Base-by-base conservation (phyloP, 2,888 invertebrate genomes). In the Acrocera orbiculus region DNA sequence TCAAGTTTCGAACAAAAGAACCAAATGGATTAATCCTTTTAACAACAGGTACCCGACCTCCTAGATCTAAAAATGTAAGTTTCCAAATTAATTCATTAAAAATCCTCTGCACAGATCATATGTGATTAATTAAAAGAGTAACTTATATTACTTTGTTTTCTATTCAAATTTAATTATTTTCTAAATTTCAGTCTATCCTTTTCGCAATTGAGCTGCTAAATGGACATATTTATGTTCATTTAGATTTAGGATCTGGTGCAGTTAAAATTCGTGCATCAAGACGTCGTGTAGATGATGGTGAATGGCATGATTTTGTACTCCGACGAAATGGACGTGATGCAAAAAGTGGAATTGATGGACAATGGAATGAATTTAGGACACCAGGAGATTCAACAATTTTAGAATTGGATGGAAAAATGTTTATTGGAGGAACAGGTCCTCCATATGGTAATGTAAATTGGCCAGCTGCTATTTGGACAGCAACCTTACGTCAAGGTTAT, bases 1-100 rank as follows among this genome's bases (percentile, higher is more conserved):
- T 93, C 63, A 89, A 92, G 64, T 87, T 96, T 53, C 76, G 92
- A 40, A 95, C 95, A 28, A 87, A 83, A 56, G 93, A 95, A 59
- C 80, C 86, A 6, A 87, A 93, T 52, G 95, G 95, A 16, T 69
- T 96, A 44, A 74, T 96, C 35, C 73, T 95, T 54, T 85, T 89
- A 68, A 90, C 89, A 58, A 80, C 81, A 50, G 89, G 86, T 51
- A 69, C 74, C 36, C 69, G 76, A 51, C 74, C 76, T 50, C 76
- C 76, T 46, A 69, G 74, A 63, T 77, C 78, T 62, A 76, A 59
- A 40, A 58, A 58, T 40, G 58, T 58, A 46, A 51, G 50, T 39
- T 8, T 2, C 3, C 5, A 3, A 7, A 27, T 32, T 10, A 5
- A n/a, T n/a, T n/a, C n/a, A n/a, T n/a, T n/a, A n/a, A n/a, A n/a